phyloP scores from a whole-genome alignment of 2,797 vertebrate species.

The Sebastes trivittatus region DNA sequence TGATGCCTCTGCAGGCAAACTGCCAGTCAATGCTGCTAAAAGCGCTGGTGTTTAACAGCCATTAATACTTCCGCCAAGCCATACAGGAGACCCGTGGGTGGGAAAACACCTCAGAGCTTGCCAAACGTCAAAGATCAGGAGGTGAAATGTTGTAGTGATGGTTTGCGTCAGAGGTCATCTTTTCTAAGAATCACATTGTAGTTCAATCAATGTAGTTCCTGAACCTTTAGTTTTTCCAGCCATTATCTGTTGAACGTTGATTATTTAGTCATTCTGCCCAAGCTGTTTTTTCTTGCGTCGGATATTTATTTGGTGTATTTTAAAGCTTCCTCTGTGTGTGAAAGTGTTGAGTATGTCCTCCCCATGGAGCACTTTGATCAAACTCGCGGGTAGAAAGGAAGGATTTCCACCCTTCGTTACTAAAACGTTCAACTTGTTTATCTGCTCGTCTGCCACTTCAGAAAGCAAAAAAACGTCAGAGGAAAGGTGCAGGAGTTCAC shows the following conservation, averaged over 20 bases:
- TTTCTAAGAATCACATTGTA: background rate
- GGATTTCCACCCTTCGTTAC: slow-evolving; percentile 37
- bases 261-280: background rate
- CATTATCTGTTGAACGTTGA: background rate
- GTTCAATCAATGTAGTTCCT: slow-evolving; percentile 5
- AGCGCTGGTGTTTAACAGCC: slow-evolving; percentile 31
- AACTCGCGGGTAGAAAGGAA: slow-evolving; percentile 41
- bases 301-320: slow-evolving; percentile 50
- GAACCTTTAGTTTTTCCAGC: slow-evolving; percentile 5
- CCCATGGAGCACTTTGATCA: slow-evolving; percentile 71
- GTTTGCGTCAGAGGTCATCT: slow-evolving; percentile 10
- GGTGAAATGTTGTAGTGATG: background rate
- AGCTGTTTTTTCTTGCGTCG: background rate
- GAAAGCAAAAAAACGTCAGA: slow-evolving; percentile 20
- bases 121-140: slow-evolving; percentile 13
- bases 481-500: slow-evolving; percentile 26
- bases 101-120: slow-evolving; percentile 11
- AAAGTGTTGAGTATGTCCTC: slow-evolving; percentile 41
- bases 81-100: slow-evolving; percentile 21
- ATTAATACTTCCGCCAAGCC: slow-evolving; percentile 46
- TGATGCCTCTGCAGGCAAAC: slow-evolving; percentile 38
- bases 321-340: background rate
- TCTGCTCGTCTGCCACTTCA: slow-evolving; percentile 32
- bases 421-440: slow-evolving; percentile 68
- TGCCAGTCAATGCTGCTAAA: slow-evolving; percentile 51